phyloP scores from a whole-genome alignment of 2,888 invertebrate species.

The Aricia artaxerxes region DNA sequence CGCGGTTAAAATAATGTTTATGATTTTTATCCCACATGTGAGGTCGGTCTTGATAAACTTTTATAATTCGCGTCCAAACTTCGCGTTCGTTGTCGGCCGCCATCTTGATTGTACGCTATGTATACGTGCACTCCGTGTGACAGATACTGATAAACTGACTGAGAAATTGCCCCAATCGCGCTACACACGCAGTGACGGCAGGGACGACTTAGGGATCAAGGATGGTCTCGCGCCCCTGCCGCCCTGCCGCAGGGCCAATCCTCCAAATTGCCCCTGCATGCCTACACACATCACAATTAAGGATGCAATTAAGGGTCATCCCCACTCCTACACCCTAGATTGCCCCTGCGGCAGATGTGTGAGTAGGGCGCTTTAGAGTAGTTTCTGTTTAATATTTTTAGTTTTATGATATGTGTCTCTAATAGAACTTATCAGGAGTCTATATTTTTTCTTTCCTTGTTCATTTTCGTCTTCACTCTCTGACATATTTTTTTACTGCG shows the following conservation, averaged over 20 bases:
- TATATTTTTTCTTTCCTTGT: background rate
- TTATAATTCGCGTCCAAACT: constrained; percentile 34
- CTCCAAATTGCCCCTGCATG: too few relatives aligned
- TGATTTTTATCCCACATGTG: constrained; percentile 29
- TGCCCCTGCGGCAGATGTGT: too few relatives aligned
- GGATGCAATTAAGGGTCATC: too few relatives aligned
- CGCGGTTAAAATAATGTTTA: constrained; percentile 37
- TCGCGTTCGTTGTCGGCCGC: constrained; percentile 30
- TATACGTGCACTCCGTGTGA: background rate
- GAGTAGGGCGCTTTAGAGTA: too few relatives aligned
- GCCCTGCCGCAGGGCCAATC: too few relatives aligned
- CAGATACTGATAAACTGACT: background rate
- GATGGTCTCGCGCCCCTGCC: too few relatives aligned
- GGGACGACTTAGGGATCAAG: too few relatives aligned
- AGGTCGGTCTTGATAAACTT: constrained; percentile 31
- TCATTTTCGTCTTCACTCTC: background rate
- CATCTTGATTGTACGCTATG: constrained; percentile 6
- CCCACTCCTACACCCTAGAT: too few relatives aligned
- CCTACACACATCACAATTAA: too few relatives aligned
- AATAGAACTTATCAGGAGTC: constrained; percentile 1
- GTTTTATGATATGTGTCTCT: background rate
- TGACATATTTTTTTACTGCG: background rate
- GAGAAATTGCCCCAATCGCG: constrained; percentile 1
- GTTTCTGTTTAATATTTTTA: background rate
- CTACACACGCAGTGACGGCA: background rate